Percentiles rank a stretch among this genome's conserved stretches.
phyloP scores from a whole-genome alignment of 1,140 invertebrate species.

The Ctenoplectra terminalis region DNA sequence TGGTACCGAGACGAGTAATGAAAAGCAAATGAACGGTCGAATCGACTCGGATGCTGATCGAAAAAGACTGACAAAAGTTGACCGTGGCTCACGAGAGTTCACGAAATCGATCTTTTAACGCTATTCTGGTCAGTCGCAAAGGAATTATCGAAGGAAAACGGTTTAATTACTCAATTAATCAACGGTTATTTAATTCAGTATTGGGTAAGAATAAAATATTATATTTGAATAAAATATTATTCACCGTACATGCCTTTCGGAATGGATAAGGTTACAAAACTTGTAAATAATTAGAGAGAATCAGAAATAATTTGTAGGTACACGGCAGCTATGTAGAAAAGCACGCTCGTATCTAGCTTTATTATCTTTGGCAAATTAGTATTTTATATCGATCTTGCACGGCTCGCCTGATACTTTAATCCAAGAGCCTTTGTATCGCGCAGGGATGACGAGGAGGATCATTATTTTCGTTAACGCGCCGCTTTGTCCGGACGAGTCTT shows the following conservation, averaged over 20 bases:
- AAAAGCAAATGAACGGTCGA: conserved; percentile 29
- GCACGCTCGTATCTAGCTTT: background rate
- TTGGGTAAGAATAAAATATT: too few species aligned
- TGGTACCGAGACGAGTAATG: background rate
- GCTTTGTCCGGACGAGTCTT: conserved; percentile 12
- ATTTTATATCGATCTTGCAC: conserved; percentile 20
- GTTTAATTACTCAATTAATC: too few species aligned
- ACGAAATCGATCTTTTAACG: conserved; percentile 11
- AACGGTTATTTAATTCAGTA: too few species aligned
- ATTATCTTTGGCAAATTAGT: conserved; percentile 1
- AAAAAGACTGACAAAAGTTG: conserved; percentile 13
- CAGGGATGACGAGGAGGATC: conserved; percentile 5
- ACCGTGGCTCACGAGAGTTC: background rate
- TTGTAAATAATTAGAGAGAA: too few species aligned
- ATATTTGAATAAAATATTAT: too few species aligned
- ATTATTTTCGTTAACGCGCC: conserved; percentile 40
- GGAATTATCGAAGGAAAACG: background rate
- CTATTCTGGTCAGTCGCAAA: background rate
- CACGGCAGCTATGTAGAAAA: background rate
- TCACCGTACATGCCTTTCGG: too few species aligned
- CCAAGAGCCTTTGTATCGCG: conserved; percentile 2
- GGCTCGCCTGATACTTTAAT: conserved; percentile 22
- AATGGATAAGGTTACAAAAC: too few species aligned
- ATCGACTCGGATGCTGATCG: background rate
- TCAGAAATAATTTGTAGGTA: too few species aligned